Base-by-base conservation (phyloP, 2,797 vertebrate species). In the Gymnodraco acuticeps region DNA sequence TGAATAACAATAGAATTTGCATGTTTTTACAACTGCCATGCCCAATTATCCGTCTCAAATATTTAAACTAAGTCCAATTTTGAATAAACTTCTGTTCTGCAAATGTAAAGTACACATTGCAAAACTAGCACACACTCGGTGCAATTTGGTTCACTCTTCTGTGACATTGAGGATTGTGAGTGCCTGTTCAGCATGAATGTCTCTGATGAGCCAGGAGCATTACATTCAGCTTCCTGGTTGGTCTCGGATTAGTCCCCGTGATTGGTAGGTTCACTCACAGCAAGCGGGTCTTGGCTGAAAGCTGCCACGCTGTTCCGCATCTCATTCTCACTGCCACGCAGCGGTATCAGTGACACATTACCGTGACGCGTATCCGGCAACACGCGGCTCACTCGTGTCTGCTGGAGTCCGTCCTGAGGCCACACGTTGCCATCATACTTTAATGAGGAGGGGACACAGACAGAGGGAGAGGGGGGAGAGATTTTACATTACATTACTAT, bases 261-360 rank as follows among this genome's bases (percentile, higher is more conserved):
- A 95, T 94, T 94, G 89, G 91, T 86, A 78, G 75, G 79, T 84
- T 65, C 78, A 96, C 97, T 98, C 96, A 99, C 98, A 66, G 96
- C 94, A 75, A 97, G 94, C 3, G 94, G 92, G 88, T 98, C 97
- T 8, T 96, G 86, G 60, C 95, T 87, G 79, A 98, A 97, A 90
- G 97, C 96, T 2, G 97, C 97, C 64, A 99, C 96, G 38, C 97
- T 99, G 93, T 94, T 97, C 92, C 98, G 95, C 95, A 98, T 98
- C 91, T 99, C 98, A n/a, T 96, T 97, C 91, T 98, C 98, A 56
- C 87, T 96, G 92, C 97, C 98, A 10, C 97, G 95, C 82, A 99
- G 93, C 0, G 97, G 98, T 86, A 99, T 99, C 87, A 99, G 93
- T 0, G 97, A 97, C 75, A 97, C 91, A 46, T 96, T 97, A 91